Conservation (phyloP, 2,113 vertebrate species). For the Condylura cristata region DNA sequence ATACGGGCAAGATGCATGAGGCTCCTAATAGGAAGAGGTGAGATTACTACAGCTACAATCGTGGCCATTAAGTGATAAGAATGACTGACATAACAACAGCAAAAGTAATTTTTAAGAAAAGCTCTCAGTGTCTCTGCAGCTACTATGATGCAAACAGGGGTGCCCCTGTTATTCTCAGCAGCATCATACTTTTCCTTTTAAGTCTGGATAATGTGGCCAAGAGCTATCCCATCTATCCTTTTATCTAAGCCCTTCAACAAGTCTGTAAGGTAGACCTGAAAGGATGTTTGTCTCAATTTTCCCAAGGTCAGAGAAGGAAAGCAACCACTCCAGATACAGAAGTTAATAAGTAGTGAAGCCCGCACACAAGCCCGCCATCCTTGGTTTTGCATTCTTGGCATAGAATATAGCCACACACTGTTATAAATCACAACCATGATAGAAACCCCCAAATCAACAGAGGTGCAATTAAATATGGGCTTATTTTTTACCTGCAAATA, state of each 20-base stretch:
- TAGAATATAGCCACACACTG: background rate
- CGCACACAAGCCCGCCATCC: background rate
- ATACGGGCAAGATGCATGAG: background rate
- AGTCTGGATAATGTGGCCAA: background rate
- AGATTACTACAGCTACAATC: background rate
- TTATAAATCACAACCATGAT: conserved; percentile 26
- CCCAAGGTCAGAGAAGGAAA: background rate
- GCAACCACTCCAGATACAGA: background rate
- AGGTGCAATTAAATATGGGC: background rate
- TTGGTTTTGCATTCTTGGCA: background rate
- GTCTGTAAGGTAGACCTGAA: background rate
- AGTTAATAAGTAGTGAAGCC: background rate
- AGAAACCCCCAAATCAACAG: conserved; percentile 24
- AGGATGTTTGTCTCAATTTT: background rate
- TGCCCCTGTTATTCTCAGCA: background rate
- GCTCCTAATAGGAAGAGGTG: background rate
- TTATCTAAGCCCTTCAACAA: background rate
- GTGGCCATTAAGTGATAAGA: background rate
- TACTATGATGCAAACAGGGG: background rate
- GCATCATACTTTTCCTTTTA: background rate
- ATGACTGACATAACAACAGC: background rate
- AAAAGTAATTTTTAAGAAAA: background rate
- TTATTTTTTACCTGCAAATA: conserved; percentile 49
- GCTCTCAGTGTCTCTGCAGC: background rate
- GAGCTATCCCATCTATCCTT: background rate